Evolutionary conservation across 2,113 vertebrate genomes (phyloP).

Genomic region (Columba livia): DNA sequence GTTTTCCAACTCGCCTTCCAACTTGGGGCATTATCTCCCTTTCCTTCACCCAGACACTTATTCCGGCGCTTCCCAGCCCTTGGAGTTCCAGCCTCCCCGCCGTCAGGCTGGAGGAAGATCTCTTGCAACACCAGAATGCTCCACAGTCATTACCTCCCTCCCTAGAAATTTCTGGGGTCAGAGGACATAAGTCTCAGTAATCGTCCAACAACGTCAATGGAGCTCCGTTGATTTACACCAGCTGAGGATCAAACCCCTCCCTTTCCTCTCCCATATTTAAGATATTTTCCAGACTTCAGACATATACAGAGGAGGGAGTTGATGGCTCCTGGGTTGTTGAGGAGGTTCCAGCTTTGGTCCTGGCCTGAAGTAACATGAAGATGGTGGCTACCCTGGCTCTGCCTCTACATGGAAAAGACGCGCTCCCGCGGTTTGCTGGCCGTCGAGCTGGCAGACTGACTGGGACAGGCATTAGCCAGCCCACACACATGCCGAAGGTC

Average conservation of each 20-base stretch:
- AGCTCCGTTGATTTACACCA: constrained; percentile 47
- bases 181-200: constrained; percentile 58
- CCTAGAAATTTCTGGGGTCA: constrained; percentile 65
- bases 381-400: neutral
- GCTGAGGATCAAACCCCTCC: constrained; percentile 57
- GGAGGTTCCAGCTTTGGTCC: constrained; percentile 38
- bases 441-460: neutral
- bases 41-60: neutral
- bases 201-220: constrained; percentile 48
- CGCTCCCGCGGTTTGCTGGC: rapidly evolving
- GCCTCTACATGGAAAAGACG: rapidly evolving
- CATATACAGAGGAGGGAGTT: neutral
- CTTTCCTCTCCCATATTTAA: constrained; percentile 57
- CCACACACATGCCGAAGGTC: neutral
- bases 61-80: neutral
- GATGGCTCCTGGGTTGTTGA: constrained; percentile 35
- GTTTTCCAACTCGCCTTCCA: neutral
- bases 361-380: neutral
- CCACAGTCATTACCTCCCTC: constrained; percentile 59
- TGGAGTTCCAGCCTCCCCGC: neutral
- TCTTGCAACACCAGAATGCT: constrained; percentile 67
- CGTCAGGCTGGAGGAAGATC: constrained; percentile 34
- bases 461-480: neutral
- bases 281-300: constrained; percentile 59
- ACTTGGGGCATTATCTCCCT: neutral